Conservation (phyloP, 2,888 invertebrate species). For the Lathronympha strigana region DNA sequence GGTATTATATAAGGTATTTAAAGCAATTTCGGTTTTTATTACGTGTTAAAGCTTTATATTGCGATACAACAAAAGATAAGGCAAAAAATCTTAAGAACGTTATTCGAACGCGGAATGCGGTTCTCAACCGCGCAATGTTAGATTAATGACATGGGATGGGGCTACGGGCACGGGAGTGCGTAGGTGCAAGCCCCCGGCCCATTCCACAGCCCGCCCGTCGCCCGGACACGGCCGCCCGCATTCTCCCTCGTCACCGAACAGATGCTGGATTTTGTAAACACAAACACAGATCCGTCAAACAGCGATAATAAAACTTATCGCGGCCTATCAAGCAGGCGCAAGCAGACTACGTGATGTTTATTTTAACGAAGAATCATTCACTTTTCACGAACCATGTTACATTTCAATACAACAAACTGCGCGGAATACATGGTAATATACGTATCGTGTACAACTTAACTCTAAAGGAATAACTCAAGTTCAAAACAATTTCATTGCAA, state of each 20-base stretch:
- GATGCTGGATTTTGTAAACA: constrained; percentile 67
- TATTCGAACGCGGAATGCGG: constrained; percentile 39
- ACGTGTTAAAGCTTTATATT: neutral
- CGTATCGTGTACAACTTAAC: neutral
- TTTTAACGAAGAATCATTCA: constrained; percentile 6
- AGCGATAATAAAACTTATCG: constrained; percentile 50
- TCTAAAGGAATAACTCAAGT: constrained; percentile 1
- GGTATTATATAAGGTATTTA: neutral
- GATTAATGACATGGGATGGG: constrained; percentile 57
- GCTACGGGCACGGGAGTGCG: constrained; percentile 51
- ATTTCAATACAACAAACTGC: neutral
- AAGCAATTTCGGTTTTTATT: neutral
- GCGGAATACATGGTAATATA: neutral
- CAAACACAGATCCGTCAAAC: constrained; percentile 56
- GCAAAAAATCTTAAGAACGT: constrained; percentile 31
- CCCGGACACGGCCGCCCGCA: constrained; percentile 30
- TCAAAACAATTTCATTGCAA: constrained; percentile 7
- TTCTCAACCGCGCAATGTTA: constrained; percentile 47
- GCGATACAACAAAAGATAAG: constrained; percentile 3
- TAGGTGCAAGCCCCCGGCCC: constrained; percentile 49
- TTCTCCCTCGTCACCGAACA: constrained; percentile 52
- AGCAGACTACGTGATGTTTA: constrained; percentile 6
- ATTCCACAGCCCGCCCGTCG: constrained; percentile 44
- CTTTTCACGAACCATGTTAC: neutral
- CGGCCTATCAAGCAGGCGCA: constrained; percentile 31